A percentile compares a stretch with the other conserved stretches of the same genome.
Conservation (phyloP, 1,140 invertebrate genomes). For the Drosophila repletoides region DNA sequence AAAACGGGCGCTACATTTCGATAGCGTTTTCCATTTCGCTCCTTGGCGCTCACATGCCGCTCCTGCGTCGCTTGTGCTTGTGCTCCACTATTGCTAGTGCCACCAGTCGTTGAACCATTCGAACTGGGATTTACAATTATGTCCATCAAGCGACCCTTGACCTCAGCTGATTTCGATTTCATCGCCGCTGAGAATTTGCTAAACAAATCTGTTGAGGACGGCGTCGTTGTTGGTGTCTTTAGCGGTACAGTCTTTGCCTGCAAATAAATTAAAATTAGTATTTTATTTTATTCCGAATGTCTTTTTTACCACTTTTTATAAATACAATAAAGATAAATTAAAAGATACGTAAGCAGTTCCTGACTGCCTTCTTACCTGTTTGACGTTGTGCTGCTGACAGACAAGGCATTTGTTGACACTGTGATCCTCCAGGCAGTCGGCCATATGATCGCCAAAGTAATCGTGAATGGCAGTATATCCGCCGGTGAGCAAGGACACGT, state of each 20-base stretch:
- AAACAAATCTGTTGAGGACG: conserved; percentile 86
- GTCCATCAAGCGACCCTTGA: conserved; percentile 96
- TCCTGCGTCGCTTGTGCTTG: conserved; percentile 83
- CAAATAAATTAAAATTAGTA: background rate
- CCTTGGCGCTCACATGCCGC: conserved; percentile 90
- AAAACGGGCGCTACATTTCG: conserved; percentile 96
- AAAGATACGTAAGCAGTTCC: background rate
- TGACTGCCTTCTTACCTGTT: conserved; percentile 36
- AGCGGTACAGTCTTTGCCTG: conserved; percentile 44
- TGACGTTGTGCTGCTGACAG: conserved; percentile 84
- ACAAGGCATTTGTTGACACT: conserved; percentile 90
- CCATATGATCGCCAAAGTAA: conserved; percentile 91
- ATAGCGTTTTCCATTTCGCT: conserved; percentile 93
- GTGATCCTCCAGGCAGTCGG: conserved; percentile 91
- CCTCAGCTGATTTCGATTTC: conserved; percentile 94
- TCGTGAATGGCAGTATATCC: conserved; percentile 96
- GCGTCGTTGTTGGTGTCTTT: conserved; percentile 61
- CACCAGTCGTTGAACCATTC: conserved; percentile 35
- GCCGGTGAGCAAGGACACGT: conserved; percentile 95
- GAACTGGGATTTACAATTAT: conserved; percentile 94
- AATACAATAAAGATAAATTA: no score
- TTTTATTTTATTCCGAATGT: no score
- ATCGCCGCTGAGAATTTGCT: conserved; percentile 91
- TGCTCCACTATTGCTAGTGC: conserved; percentile 42
- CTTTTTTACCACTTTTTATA: no score